These are phyloP conservation scores for Drosophila dunni DNA, from an alignment of 1,140 invertebrate genomes.

Conservation along the genomic window DNA sequence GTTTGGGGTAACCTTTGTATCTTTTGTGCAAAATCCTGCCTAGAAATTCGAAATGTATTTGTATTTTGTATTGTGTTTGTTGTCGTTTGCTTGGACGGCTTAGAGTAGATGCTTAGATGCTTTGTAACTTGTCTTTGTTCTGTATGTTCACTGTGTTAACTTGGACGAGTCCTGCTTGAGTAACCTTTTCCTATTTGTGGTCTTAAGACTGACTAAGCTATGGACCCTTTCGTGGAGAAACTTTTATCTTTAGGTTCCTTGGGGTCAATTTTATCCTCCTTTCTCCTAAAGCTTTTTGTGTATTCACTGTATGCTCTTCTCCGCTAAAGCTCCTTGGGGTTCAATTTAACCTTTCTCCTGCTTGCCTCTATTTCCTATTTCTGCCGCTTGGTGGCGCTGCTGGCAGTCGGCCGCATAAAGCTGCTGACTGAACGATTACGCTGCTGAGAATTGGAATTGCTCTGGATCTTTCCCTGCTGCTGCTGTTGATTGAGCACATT, in stretches of 20 bases:
- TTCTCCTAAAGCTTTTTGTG: no score
- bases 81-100: constrained; percentile 72
- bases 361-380: constrained; percentile 45
- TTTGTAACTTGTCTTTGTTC: constrained; percentile 61
- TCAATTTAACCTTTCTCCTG: no score
- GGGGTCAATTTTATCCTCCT: no score
- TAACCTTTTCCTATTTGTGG: background rate
- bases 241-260: no score
- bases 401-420: constrained; percentile 87
- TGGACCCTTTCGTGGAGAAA: no score
- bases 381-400: constrained; percentile 85
- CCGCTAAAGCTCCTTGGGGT: background rate
- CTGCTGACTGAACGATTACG: constrained; percentile 84
- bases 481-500: constrained; percentile 68
- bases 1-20: constrained; percentile 51
- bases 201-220: no score
- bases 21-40: constrained; percentile 61
- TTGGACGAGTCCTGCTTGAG: constrained; percentile 42
- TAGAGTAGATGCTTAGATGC: constrained; percentile 63
- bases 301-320: no score
- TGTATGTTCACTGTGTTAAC: constrained; percentile 58
- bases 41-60: constrained; percentile 75
- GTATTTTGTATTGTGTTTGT: constrained; percentile 22
- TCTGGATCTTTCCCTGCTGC: constrained; percentile 18
- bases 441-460: constrained; percentile 43